Conservation (phyloP, 1,140 invertebrate species). For the Coelopa frigida region DNA sequence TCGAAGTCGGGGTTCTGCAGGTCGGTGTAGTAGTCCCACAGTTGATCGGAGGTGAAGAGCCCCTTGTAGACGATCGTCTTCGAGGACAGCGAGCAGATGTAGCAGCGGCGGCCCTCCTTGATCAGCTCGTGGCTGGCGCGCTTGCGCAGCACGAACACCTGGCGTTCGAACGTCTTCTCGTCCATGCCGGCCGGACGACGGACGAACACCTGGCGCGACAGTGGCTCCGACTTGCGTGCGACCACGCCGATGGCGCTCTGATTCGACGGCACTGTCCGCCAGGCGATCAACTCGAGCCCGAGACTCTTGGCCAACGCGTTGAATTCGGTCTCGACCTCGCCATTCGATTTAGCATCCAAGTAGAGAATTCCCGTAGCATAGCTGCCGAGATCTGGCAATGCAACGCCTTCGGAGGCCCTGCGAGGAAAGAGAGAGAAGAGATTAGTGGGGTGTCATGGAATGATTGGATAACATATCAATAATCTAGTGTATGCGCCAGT, state of each 20-base stretch:
- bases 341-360: conserved; percentile 75
- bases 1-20: conserved; percentile 73
- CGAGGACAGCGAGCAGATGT: conserved; percentile 91
- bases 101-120: conserved; percentile 78
- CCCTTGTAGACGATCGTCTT: conserved; percentile 96
- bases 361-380: conserved; percentile 97
- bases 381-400: conserved; percentile 74
- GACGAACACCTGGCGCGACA: conserved; percentile 92
- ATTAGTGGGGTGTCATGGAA: too few relatives aligned
- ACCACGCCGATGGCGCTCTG: conserved; percentile 79
- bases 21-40: conserved; percentile 74
- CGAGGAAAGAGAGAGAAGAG: too few relatives aligned
- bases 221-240: conserved; percentile 87
- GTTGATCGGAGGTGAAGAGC: conserved; percentile 89
- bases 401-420: conserved; percentile 68
- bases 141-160: conserved; percentile 90
- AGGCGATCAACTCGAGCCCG: conserved; percentile 74
- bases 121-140: conserved; percentile 83
- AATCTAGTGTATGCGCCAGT: too few relatives aligned
- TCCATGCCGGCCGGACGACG: conserved; percentile 50
- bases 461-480: too few relatives aligned
- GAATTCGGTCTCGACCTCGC: conserved; percentile 75
- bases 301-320: conserved; percentile 71
- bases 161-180: conserved; percentile 55
- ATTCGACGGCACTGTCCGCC: conserved; percentile 87